Percentiles rank a stretch among this genome's conserved stretches.
Conservation (phyloP, 1,140 invertebrate genomes). For the Camponotus floridanus region DNA sequence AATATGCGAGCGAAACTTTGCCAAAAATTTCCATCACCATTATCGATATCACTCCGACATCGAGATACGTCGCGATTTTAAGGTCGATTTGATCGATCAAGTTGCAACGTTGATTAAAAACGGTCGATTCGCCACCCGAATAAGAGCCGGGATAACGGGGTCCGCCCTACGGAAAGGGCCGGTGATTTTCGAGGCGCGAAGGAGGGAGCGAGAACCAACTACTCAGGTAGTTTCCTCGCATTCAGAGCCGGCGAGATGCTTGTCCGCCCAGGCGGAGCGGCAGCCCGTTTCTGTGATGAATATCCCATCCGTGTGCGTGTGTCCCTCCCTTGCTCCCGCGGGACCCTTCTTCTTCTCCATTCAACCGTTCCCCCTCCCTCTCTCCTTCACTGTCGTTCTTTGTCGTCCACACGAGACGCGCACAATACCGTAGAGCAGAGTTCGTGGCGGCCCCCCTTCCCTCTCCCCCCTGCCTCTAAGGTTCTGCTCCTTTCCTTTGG, state of each 20-base stretch:
- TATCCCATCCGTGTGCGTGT: constrained; percentile 58
- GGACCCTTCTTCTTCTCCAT: constrained; percentile 16
- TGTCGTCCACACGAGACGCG: constrained; percentile 66
- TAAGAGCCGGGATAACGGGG: constrained; percentile 30
- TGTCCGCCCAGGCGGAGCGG: constrained; percentile 63
- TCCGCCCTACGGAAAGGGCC: not conserved
- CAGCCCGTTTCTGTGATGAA: constrained; percentile 70
- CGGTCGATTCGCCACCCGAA: constrained; percentile 8
- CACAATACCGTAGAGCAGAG: constrained; percentile 67
- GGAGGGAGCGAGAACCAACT: constrained; percentile 1
- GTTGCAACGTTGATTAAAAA: constrained; percentile 10
- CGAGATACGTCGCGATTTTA: no score
- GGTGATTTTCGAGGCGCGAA: constrained; percentile 11
- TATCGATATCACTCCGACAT: not conserved
- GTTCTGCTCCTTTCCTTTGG: constrained; percentile 30
- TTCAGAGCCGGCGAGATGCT: constrained; percentile 65
- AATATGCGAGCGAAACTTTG: not conserved
- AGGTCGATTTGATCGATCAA: not conserved
- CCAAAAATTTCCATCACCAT: not conserved
- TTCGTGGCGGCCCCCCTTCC: constrained; percentile 33
- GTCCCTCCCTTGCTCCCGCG: constrained; percentile 33
- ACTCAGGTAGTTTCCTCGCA: constrained; percentile 73
- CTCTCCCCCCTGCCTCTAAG: not conserved
- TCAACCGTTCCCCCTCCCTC: constrained; percentile 26
- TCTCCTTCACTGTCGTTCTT: constrained; percentile 44